Evolutionary conservation across 92 coral and sea anemone genomes (phyloP).

Genomic region (Siderastrea radians): DNA sequence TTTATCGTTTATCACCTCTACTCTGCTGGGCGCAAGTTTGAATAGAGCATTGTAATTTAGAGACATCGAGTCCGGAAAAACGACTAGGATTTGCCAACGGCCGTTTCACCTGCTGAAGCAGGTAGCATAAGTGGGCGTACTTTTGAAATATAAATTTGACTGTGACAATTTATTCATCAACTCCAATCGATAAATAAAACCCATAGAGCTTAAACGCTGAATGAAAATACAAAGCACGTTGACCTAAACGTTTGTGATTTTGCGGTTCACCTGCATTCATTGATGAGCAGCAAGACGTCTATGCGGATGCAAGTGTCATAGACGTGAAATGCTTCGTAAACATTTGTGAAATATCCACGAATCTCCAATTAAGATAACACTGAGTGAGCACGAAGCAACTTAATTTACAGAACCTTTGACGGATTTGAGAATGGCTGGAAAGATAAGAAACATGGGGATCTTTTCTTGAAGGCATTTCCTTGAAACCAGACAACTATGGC

Average conservation of each 20-base stretch:
- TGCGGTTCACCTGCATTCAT: background rate
- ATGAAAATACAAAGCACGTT: no score
- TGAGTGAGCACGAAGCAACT: background rate
- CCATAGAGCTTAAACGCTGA: background rate
- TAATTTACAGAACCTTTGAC: background rate
- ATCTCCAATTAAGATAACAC: background rate
- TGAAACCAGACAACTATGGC: slow-evolving; percentile 3
- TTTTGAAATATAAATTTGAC: background rate
- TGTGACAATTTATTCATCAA: background rate
- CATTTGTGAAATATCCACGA: background rate
- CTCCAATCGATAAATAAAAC: background rate
- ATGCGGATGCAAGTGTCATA: background rate
- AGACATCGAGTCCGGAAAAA: background rate
- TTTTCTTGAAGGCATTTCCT: no score
- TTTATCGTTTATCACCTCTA: background rate
- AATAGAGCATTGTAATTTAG: no score
- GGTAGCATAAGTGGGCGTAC: background rate
- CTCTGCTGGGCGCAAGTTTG: background rate
- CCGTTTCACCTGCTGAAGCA: background rate
- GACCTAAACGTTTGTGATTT: no score
- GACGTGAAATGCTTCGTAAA: background rate
- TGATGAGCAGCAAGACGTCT: background rate
- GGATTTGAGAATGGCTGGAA: background rate
- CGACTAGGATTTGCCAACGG: background rate
- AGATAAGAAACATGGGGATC: background rate